Percentiles rank a stretch among this genome's conserved stretches.
phyloP scores from a whole-genome alignment of 2,797 vertebrate genomes.

The Neostethus bicornis region DNA sequence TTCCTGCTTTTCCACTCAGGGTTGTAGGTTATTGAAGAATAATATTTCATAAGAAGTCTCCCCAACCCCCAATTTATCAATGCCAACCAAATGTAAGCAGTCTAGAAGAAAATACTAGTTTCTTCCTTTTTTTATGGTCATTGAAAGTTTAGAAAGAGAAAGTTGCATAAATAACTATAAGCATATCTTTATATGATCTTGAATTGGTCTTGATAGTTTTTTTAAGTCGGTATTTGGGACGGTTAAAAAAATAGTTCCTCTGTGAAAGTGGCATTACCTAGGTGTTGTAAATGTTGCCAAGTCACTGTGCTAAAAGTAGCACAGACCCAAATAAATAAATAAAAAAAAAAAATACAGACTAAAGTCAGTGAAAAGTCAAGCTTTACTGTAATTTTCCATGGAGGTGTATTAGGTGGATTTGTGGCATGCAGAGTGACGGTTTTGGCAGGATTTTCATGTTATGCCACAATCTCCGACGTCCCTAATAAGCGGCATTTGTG shows the following conservation, averaged over 20 bases:
- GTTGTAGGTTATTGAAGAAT: too few species aligned
- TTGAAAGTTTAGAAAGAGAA: too few species aligned
- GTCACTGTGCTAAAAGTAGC: slow-evolving; percentile 61
- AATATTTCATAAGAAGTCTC: too few species aligned
- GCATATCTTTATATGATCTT: too few species aligned
- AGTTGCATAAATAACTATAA: too few species aligned
- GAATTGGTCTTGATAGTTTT: too few species aligned
- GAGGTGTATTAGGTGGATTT: slow-evolving; percentile 68
- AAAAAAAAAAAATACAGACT: slow-evolving; percentile 42
- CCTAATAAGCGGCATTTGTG: slow-evolving; percentile 63
- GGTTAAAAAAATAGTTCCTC: neutral
- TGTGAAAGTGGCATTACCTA: neutral
- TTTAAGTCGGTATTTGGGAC: too few species aligned
- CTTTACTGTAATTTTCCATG: slow-evolving; percentile 73
- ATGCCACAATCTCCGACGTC: slow-evolving; percentile 60
- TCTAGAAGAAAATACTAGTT: too few species aligned
- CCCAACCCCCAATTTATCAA: too few species aligned
- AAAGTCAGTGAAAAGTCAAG: slow-evolving; percentile 83
- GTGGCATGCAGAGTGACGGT: slow-evolving; percentile 18
- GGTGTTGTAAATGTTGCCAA: neutral
- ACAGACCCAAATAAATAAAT: slow-evolving; percentile 60
- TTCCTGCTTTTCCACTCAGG: too few species aligned
- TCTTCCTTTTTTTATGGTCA: too few species aligned
- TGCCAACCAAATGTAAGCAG: too few species aligned
- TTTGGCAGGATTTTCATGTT: slow-evolving; percentile 64